Conservation (phyloP, 2,113 vertebrate genomes). For the Lagopus leucura region DNA sequence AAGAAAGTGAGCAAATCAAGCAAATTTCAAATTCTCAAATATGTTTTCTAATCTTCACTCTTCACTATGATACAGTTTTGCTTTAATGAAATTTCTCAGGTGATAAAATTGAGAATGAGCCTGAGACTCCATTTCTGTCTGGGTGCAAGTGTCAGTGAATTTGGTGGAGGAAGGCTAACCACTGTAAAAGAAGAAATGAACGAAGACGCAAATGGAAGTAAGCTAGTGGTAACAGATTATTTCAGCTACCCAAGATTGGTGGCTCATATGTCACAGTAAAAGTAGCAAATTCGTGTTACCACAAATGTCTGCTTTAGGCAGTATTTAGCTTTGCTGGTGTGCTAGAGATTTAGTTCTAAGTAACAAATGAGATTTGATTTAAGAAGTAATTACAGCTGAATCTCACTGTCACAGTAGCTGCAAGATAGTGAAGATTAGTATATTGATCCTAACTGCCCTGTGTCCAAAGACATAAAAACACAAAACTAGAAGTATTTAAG, state of each 20-base stretch:
- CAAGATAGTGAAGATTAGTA: constrained; percentile 30
- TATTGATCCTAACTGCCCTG: not conserved
- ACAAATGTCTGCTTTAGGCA: constrained; percentile 15
- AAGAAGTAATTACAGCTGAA: constrained; percentile 49
- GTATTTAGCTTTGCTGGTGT: constrained; percentile 4
- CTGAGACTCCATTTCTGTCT: not conserved
- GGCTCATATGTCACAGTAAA: not conserved
- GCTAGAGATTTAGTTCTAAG: constrained; percentile 35
- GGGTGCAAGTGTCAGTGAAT: not conserved
- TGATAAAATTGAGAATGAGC: not conserved
- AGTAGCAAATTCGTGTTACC: constrained; percentile 8
- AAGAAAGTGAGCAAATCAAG: not conserved
- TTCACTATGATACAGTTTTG: not conserved
- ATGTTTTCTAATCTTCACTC: not conserved
- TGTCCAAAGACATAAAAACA: not conserved
- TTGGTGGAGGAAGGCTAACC: not conserved
- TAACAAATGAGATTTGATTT: constrained; percentile 48
- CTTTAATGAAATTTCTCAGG: not conserved
- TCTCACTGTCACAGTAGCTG: constrained; percentile 19
- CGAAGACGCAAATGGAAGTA: not conserved
- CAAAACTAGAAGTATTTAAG: not conserved
- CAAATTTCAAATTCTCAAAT: not conserved
- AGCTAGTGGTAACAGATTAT: not conserved
- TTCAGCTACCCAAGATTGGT: not conserved
- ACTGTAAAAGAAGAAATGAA: not conserved